A percentile compares a stretch with the other conserved stretches of the same genome.
Conservation (phyloP, 2,888 invertebrate species). For the Amphimallon solstitiale region DNA sequence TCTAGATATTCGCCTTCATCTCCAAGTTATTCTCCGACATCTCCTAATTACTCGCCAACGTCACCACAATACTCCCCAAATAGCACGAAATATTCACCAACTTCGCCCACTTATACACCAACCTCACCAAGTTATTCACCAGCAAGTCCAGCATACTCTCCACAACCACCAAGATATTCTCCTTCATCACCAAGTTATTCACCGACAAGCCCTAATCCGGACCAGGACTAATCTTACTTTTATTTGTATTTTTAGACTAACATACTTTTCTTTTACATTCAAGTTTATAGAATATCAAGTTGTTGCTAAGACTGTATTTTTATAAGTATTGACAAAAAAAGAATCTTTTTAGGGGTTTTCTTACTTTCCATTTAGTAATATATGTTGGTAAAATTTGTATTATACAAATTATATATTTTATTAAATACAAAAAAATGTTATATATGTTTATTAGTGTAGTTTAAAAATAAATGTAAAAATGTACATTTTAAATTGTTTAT, state of each 20-base stretch:
- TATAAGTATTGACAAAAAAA: slow-evolving; percentile 7
- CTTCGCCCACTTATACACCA: slow-evolving; percentile 82
- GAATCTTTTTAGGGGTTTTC: slow-evolving; percentile 4
- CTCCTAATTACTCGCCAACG: slow-evolving; percentile 80
- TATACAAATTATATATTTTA: slow-evolving; percentile 31
- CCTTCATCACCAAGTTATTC: slow-evolving; percentile 78
- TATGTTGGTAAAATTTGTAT: slow-evolving; percentile 22
- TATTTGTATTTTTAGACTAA: not conserved
- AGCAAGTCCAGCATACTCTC: slow-evolving; percentile 81
- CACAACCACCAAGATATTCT: slow-evolving; percentile 80
- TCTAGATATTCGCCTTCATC: slow-evolving; percentile 78
- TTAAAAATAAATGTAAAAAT: slow-evolving; percentile 18
- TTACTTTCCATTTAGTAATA: slow-evolving; percentile 8
- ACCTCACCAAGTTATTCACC: slow-evolving; percentile 83
- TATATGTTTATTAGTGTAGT: slow-evolving; percentile 7
- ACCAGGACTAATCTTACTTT: slow-evolving; percentile 47
- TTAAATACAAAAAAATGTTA: slow-evolving; percentile 17
- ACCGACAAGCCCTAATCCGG: slow-evolving; percentile 75
- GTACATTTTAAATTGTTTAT: not conserved
- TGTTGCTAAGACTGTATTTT: slow-evolving; percentile 29
- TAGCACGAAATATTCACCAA: slow-evolving; percentile 85
- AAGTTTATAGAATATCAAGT: slow-evolving; percentile 5
- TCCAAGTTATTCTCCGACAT: slow-evolving; percentile 77
- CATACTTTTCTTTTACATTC: slow-evolving; percentile 17
- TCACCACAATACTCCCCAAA: slow-evolving; percentile 83